Percentiles rank a stretch among this genome's conserved stretches.
phyloP scores from a whole-genome alignment of 1,140 invertebrate genomes.

The Limonius californicus region DNA sequence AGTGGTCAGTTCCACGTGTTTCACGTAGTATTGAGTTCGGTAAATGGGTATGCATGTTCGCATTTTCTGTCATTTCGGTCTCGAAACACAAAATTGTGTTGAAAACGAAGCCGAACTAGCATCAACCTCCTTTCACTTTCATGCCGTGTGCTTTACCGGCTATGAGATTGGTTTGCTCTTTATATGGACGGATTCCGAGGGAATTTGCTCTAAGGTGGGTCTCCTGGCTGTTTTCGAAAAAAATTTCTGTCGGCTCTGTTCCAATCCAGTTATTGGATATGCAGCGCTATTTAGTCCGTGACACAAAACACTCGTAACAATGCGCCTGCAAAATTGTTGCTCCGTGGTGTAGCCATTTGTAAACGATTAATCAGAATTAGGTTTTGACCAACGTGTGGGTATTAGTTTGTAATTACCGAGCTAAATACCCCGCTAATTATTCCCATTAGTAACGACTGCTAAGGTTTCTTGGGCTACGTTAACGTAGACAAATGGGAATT shows the following conservation, averaged over 20 bases:
- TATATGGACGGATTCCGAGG: background rate
- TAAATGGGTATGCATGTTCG: background rate
- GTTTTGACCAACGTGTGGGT: too few relatives aligned
- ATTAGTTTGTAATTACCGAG: too few relatives aligned
- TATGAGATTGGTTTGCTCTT: background rate
- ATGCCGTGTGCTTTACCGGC: background rate
- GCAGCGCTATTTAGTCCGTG: background rate
- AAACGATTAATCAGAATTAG: too few relatives aligned
- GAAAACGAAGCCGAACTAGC: background rate
- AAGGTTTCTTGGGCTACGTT: too few relatives aligned
- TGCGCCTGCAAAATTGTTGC: too few relatives aligned
- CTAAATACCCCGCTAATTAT: too few relatives aligned
- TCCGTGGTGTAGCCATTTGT: too few relatives aligned
- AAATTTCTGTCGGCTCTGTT: background rate
- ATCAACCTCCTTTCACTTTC: conserved; percentile 1
- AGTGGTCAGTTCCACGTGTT: background rate
- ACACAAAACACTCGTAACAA: too few relatives aligned
- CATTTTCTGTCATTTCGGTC: background rate
- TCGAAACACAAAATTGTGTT: background rate
- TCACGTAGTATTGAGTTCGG: background rate
- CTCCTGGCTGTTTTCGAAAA: background rate
- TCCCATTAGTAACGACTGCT: too few relatives aligned
- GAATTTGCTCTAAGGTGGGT: background rate
- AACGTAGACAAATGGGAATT: too few relatives aligned
- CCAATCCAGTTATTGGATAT: too few relatives aligned